Conservation (phyloP, 2,888 invertebrate species). For the Ptilodon capucinus region DNA sequence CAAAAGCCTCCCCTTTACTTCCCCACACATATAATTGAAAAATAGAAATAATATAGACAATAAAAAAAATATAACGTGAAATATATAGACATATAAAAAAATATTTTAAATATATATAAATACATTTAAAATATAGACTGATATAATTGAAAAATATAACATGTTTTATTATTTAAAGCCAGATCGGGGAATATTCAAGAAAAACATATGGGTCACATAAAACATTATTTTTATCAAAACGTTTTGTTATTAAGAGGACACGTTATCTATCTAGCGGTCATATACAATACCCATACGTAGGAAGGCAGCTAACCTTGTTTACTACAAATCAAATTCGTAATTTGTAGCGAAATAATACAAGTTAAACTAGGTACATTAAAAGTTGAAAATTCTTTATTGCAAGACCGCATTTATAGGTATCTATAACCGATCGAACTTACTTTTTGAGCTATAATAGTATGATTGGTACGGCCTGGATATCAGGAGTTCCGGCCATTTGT, state of each 20-base stretch:
- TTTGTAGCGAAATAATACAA: background rate
- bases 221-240: background rate
- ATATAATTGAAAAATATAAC: too few species aligned
- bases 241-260: background rate
- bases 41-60: too few species aligned
- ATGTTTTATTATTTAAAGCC: too few species aligned
- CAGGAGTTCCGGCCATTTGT: constrained; percentile 79
- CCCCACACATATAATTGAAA: too few species aligned
- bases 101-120: too few species aligned
- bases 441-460: constrained; percentile 66
- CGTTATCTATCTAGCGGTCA: constrained; percentile 21
- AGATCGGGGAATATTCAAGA: too few species aligned
- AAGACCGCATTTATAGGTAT: background rate
- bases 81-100: too few species aligned
- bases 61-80: too few species aligned
- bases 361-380: background rate
- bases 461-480: constrained; percentile 72
- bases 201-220: too few species aligned
- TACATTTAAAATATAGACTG: too few species aligned
- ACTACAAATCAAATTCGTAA: background rate
- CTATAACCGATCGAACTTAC: constrained; percentile 52
- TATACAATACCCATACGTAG: constrained; percentile 3
- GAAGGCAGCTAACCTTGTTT: background rate
- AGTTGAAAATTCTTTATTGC: background rate
- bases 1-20: too few species aligned